Evolutionary conservation across 2,888 invertebrate genomes (phyloP), one percentile per base, ranked within the genome.

Genomic region (Eupithecia inturbata): DNA sequence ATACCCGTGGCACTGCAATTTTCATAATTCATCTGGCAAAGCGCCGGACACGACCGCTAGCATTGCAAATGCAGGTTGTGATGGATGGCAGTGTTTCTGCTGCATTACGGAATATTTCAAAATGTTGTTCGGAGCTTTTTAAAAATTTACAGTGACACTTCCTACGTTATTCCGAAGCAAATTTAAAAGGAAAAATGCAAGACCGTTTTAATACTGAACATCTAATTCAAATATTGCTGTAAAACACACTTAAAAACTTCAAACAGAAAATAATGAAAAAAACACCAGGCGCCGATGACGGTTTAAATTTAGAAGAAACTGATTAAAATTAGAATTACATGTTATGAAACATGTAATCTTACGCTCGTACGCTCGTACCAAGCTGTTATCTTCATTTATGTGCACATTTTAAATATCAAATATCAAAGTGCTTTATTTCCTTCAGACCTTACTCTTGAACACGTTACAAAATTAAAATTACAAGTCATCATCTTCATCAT

Each of bases 11-110:
- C 41, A 26, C 33, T 67, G 71, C 79, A 79, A 81, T 78, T 79
- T 81, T 81, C 79, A 81, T 80, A 79, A 79, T 78, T 81, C 80
- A 81, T 80, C 74, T 78, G 70, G 75, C 72, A 63, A 60, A 68
- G 74, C 67, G 67, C 70, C 60, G 53, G 73, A 72, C 67, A 41
- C 67, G 45, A 75, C 71, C 72, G 49, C 67, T 80, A 74, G 77
- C 78, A 79, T 80, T 82, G 72, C 72, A 68, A 67, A 75, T 76
- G 62, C 72, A 67, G 70, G 69, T 41, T 63, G 49, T 74, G 77
- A 77, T 75, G 70, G 72, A 77, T 74, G 72, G 26, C 62, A 41
- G 67, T 68, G 68, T 74, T 33, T 33, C 68, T 53, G 70, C 63
- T 69, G 28, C 68, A 66, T 68, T 68, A 36, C 66, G 72, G 63